phyloP scores from a whole-genome alignment of 2,888 invertebrate genomes.

The Hylaea fasciaria region DNA sequence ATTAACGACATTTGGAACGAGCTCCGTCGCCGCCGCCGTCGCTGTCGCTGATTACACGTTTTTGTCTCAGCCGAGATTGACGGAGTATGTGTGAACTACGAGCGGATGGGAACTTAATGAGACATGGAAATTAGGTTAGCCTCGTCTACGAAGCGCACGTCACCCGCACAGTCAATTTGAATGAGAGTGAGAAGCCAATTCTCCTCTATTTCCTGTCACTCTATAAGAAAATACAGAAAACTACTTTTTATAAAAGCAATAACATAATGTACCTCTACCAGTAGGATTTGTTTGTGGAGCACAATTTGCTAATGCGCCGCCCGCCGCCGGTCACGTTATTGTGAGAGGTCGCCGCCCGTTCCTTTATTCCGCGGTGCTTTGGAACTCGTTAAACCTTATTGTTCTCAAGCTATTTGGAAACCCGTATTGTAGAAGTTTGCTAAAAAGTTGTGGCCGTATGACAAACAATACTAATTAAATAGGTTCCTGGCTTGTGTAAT shows the following conservation, averaged over 20 bases:
- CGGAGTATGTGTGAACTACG: constrained; percentile 27
- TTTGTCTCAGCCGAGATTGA: constrained; percentile 26
- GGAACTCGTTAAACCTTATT: constrained; percentile 9
- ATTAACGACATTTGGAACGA: constrained; percentile 22
- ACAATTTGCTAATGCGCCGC: constrained; percentile 27
- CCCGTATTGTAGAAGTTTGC: constrained; percentile 16
- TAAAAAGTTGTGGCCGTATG: background rate
- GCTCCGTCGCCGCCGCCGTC: constrained; percentile 1
- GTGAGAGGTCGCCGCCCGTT: constrained; percentile 28
- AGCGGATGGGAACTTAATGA: constrained; percentile 36
- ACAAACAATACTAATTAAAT: constrained; percentile 5
- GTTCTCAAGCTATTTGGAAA: constrained; percentile 13
- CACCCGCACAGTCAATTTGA: constrained; percentile 11
- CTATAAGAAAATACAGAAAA: background rate
- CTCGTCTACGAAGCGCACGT: constrained; percentile 10
- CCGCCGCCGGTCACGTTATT: constrained; percentile 6
- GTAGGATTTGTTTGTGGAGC: constrained; percentile 12
- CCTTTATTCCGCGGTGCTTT: constrained; percentile 8
- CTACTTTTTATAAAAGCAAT: constrained; percentile 2
- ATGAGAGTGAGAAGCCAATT: constrained; percentile 5
- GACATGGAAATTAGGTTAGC: constrained; percentile 36
- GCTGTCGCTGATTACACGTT: constrained; percentile 30
- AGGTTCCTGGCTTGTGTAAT: background rate
- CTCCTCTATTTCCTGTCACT: background rate
- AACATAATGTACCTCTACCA: constrained; percentile 1